Percentiles rank a stretch among this genome's conserved stretches.
Conservation (phyloP, 1,140 invertebrate genomes). For the Lucilia cuprina region DNA sequence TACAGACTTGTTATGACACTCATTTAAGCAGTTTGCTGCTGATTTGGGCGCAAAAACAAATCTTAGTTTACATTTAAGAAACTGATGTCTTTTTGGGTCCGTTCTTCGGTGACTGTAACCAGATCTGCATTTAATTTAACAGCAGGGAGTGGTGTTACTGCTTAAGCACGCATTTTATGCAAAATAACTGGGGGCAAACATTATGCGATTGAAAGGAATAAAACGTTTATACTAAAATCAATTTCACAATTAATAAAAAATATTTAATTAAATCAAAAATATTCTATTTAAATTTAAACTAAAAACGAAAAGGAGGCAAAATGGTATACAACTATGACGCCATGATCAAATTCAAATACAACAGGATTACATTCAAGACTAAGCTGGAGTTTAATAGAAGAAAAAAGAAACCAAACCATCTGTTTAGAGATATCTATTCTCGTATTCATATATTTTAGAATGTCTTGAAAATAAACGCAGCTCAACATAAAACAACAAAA, state of each 20-base stretch:
- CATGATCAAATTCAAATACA: conserved; percentile 23
- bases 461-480: not conserved
- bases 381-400: not conserved
- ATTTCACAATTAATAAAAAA: conserved; percentile 27
- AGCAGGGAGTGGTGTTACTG: not conserved
- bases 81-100: not conserved
- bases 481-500: not conserved
- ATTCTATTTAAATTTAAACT: not conserved
- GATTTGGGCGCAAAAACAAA: not conserved
- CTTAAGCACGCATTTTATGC: not conserved
- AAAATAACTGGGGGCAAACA: not conserved
- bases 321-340: not conserved
- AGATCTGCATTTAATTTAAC: conserved; percentile 19
- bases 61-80: not conserved
- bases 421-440: not conserved
- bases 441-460: not conserved
- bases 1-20: not conserved
- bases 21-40: not conserved
- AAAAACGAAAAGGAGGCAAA: not conserved
- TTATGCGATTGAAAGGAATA: not conserved
- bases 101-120: not conserved
- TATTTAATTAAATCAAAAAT: conserved; percentile 31
- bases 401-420: not conserved
- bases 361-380: not conserved
- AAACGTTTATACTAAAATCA: not conserved